phyloP scores from a whole-genome alignment of 2,888 invertebrate species.

The Zygaena filipendulae region DNA sequence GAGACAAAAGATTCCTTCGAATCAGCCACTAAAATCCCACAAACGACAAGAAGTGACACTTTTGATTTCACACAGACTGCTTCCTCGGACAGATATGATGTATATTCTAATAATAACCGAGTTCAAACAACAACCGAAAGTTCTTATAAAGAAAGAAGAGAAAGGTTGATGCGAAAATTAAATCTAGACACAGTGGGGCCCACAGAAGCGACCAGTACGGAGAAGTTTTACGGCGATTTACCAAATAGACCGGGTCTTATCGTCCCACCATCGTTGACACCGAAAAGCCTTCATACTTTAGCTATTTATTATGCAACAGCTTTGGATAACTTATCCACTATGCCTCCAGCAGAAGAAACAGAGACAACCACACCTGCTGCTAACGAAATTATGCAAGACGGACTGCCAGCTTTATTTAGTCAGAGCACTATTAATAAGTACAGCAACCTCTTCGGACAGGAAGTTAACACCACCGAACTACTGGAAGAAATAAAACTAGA shows the following conservation, averaged over 20 bases:
- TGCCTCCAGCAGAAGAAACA: conserved; percentile 37
- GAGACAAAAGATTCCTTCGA: conserved; percentile 41
- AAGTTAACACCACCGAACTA: conserved; percentile 36
- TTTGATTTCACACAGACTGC: conserved; percentile 28
- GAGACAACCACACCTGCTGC: conserved; percentile 37
- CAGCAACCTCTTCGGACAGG: conserved; percentile 46
- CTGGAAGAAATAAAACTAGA: conserved; percentile 50
- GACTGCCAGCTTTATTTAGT: conserved; percentile 72
- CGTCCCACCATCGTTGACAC: conserved; percentile 79
- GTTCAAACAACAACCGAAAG: conserved; percentile 37
- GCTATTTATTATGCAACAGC: conserved; percentile 84
- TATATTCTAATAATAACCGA: conserved; percentile 29
- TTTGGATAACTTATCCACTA: conserved; percentile 66
- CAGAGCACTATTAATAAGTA: conserved; percentile 75
- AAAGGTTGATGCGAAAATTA: conserved; percentile 77
- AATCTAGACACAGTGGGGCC: conserved; percentile 60
- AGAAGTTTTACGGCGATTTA: conserved; percentile 52
- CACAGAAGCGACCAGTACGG: conserved; percentile 49
- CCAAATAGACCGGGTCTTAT: conserved; percentile 70
- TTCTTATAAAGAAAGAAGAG: conserved; percentile 73
- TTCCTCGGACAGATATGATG: conserved; percentile 33
- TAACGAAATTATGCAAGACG: conserved; percentile 50
- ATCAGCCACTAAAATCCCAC: conserved; percentile 52
- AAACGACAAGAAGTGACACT: conserved; percentile 31
- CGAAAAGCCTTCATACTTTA: conserved; percentile 80